phyloP scores from a whole-genome alignment of 1,140 invertebrate species.

The Hyphantria cunea region DNA sequence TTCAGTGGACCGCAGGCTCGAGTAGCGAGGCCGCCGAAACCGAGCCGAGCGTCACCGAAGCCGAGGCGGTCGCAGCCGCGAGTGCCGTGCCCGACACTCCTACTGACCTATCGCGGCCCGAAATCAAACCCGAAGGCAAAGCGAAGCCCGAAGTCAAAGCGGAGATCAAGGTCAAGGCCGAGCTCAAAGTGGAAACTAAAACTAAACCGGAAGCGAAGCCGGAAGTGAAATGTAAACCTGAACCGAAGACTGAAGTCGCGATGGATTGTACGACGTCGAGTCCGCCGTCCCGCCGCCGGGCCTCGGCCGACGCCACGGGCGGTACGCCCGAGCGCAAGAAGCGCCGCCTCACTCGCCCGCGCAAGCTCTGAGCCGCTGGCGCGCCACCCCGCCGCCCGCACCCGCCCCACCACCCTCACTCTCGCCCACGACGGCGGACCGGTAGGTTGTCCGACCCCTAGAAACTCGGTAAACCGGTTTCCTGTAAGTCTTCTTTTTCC shows the following conservation, averaged over 20 bases:
- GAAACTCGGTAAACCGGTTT: too few relatives aligned
- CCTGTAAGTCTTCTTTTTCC: too few relatives aligned
- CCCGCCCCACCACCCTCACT: not conserved
- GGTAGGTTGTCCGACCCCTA: too few relatives aligned
- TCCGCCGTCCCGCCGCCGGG: slow-evolving; percentile 53
- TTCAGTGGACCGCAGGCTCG: slow-evolving; percentile 51
- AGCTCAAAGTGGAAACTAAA: slow-evolving; percentile 23
- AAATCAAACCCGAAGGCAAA: slow-evolving; percentile 21
- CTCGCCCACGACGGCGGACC: too few relatives aligned
- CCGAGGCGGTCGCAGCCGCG: slow-evolving; percentile 27
- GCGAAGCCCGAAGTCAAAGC: slow-evolving; percentile 12
- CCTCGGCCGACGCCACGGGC: slow-evolving; percentile 46
- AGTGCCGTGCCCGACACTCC: slow-evolving; percentile 27
- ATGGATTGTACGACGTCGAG: slow-evolving; percentile 22
- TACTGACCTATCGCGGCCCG: slow-evolving; percentile 26
- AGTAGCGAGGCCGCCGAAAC: slow-evolving; percentile 36
- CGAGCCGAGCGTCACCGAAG: slow-evolving; percentile 37
- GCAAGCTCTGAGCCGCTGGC: slow-evolving; percentile 56
- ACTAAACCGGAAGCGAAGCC: slow-evolving; percentile 22
- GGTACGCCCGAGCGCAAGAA: slow-evolving; percentile 69
- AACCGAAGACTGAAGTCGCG: slow-evolving; percentile 14
- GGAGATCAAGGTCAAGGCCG: slow-evolving; percentile 6
- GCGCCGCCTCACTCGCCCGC: slow-evolving; percentile 66
- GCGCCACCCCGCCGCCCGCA: not conserved
- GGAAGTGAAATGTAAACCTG: slow-evolving; percentile 23